phyloP scores from a whole-genome alignment of 2,888 invertebrate species.

The Saturnia japonica region DNA sequence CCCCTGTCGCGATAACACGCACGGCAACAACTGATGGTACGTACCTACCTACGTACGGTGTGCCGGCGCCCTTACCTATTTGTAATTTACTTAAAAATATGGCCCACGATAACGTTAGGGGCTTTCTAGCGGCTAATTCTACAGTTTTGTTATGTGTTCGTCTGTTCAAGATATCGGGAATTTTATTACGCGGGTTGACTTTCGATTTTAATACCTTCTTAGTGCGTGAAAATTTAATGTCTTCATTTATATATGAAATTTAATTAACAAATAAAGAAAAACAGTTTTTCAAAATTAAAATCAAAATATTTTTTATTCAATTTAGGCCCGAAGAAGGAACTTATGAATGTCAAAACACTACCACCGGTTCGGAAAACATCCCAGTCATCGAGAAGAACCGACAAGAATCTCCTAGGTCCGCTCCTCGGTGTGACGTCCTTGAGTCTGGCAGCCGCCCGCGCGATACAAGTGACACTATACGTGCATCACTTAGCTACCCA shows the following conservation, averaged over 20 bases:
- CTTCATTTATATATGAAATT: background rate
- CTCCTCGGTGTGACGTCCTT: too few relatives aligned
- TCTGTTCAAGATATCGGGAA: slow-evolving; percentile 48
- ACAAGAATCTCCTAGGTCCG: too few relatives aligned
- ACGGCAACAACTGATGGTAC: slow-evolving; percentile 72
- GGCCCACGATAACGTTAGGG: slow-evolving; percentile 66
- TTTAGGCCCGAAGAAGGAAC: too few relatives aligned
- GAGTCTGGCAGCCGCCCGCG: too few relatives aligned
- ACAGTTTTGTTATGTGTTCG: slow-evolving; percentile 54
- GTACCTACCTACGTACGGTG: slow-evolving; percentile 38
- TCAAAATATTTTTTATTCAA: too few relatives aligned
- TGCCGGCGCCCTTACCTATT: slow-evolving; percentile 66
- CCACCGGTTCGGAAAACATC: too few relatives aligned
- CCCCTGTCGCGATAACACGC: slow-evolving; percentile 73
- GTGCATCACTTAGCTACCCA: too few relatives aligned
- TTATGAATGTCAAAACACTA: too few relatives aligned
- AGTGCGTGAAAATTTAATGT: background rate
- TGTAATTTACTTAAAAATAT: slow-evolving; percentile 82
- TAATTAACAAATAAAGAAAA: background rate
- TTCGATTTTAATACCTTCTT: background rate
- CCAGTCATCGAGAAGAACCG: too few relatives aligned
- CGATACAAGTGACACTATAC: too few relatives aligned
- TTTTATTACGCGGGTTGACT: slow-evolving; percentile 35
- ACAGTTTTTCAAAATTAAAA: too few relatives aligned
- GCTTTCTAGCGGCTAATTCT: slow-evolving; percentile 63